These are phyloP conservation scores for Loripinus fragilis DNA, from an alignment of 2,888 invertebrate species.

Conservation along the genomic window DNA sequence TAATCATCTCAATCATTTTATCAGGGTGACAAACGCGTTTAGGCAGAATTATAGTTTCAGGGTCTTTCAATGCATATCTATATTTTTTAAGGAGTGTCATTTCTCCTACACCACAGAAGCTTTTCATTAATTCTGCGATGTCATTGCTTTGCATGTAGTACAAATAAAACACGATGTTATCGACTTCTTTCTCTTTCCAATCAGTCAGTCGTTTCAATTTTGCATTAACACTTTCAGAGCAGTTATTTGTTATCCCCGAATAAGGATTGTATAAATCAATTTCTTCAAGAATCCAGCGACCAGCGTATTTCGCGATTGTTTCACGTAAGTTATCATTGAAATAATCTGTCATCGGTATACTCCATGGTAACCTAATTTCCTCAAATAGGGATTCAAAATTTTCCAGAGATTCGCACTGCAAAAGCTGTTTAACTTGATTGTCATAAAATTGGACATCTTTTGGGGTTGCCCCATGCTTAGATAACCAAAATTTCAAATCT, in stretches of 20 bases:
- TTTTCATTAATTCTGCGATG: constrained; percentile 2
- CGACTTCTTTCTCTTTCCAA: constrained; percentile 28
- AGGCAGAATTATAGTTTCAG: background rate
- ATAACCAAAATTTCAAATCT: background rate
- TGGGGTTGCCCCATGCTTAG: background rate
- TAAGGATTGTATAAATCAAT: constrained; percentile 28
- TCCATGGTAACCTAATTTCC: constrained; percentile 8
- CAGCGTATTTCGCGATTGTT: background rate
- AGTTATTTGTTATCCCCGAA: constrained; percentile 40
- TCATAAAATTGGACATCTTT: background rate
- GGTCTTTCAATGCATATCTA: constrained; percentile 17
- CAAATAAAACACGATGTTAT: constrained; percentile 34
- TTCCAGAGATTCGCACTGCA: background rate
- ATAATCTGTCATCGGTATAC: constrained; percentile 17
- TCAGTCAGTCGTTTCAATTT: constrained; percentile 29
- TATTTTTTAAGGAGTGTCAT: background rate
- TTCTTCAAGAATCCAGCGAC: constrained; percentile 25
- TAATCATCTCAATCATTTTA: constrained; percentile 6
- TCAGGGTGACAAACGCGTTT: constrained; percentile 27
- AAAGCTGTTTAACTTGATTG: background rate
- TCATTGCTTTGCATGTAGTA: constrained; percentile 24
- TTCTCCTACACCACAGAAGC: constrained; percentile 19
- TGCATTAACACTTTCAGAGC: constrained; percentile 31
- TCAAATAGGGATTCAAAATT: background rate
- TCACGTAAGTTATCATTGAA: constrained; percentile 22